These are phyloP conservation scores for Antedon bifida DNA, from an alignment of 35 echinoderm and acorn worm genomes.

Conservation along the genomic window DNA sequence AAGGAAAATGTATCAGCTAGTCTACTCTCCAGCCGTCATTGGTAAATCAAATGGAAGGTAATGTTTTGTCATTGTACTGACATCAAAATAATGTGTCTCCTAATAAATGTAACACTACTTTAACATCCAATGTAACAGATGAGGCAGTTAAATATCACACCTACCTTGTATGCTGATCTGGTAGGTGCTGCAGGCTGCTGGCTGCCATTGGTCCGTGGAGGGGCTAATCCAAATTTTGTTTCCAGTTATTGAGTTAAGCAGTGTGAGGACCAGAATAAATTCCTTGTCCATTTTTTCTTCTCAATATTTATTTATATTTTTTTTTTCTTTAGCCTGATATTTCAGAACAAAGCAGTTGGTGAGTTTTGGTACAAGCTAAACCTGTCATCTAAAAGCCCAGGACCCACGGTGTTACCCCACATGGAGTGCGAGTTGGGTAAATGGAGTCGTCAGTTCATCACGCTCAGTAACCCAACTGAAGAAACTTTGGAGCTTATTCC, in stretches of 20 bases:
- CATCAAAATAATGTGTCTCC: no score
- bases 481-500: slow-evolving; percentile 65
- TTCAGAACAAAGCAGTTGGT: slow-evolving; percentile 70
- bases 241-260: no score
- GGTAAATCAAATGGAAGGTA: slow-evolving; percentile 71
- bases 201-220: no score
- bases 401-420: slow-evolving; percentile 54
- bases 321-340: slow-evolving; percentile 56
- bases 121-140: no score
- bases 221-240: no score
- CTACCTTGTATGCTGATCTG: no score
- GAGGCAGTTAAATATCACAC: no score
- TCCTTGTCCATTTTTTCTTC: no score
- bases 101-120: no score
- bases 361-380: slow-evolving; percentile 67
- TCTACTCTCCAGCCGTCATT: slow-evolving; percentile 66
- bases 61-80: no score
- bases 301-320: not conserved
- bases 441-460: slow-evolving; percentile 89
- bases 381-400: slow-evolving; percentile 43
- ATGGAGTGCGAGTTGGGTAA: slow-evolving; percentile 90
- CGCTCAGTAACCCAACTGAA: slow-evolving; percentile 67
- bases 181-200: no score
- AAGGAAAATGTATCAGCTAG: slow-evolving; percentile 73
- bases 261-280: no score